phyloP scores from a whole-genome alignment of 2,113 vertebrate genomes.

The Progne subis region DNA sequence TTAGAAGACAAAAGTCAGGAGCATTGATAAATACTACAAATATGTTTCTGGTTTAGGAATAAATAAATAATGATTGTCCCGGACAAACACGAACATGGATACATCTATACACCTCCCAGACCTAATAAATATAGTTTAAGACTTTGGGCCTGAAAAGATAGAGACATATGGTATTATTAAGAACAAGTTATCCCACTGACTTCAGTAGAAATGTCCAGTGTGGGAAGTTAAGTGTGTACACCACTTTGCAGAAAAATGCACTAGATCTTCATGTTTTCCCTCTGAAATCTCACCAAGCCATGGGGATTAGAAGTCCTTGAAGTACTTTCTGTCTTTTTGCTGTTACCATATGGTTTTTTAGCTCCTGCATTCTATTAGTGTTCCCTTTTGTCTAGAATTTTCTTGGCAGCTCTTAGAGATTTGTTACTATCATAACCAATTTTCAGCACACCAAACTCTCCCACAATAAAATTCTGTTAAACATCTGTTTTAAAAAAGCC shows the following conservation, averaged over 20 bases:
- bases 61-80: neutral
- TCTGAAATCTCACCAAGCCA: slow-evolving; percentile 1
- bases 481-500: neutral
- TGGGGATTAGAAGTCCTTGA: neutral
- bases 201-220: slow-evolving; percentile 9
- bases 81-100: neutral
- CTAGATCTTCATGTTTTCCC: neutral
- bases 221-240: neutral
- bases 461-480: neutral
- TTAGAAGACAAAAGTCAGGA: neutral
- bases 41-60: neutral
- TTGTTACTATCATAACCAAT: neutral
- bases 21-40: neutral
- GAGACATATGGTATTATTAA: slow-evolving; percentile 4
- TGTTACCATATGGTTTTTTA: neutral
- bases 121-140: neutral
- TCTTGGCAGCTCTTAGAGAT: neutral
- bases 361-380: neutral
- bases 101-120: neutral
- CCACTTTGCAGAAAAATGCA: neutral
- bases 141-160: neutral
- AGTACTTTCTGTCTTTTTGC: slow-evolving; percentile 7
- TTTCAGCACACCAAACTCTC: neutral
- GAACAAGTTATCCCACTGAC: neutral
- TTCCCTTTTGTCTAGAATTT: neutral